A percentile compares a stretch with the other conserved stretches of the same genome.
phyloP scores from a whole-genome alignment of 2,888 invertebrate species.

The Amiota communis region DNA sequence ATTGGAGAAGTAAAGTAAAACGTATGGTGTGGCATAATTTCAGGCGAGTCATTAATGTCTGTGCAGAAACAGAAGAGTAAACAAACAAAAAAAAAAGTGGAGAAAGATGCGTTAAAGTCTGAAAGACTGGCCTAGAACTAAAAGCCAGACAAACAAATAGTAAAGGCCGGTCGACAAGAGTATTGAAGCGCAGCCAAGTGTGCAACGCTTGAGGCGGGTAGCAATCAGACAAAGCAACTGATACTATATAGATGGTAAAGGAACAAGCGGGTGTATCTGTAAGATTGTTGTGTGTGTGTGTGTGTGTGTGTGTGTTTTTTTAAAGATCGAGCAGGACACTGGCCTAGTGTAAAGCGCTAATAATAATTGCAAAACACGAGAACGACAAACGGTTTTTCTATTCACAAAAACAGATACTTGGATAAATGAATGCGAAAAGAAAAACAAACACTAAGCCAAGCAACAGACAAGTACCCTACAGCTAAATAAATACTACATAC shows the following conservation, averaged over 20 bases:
- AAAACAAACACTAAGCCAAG: background rate
- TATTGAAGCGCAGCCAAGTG: background rate
- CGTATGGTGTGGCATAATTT: conserved; percentile 31
- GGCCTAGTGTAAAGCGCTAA: conserved; percentile 13
- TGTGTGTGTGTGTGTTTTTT: background rate
- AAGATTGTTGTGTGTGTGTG: too few species aligned
- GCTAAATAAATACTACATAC: background rate
- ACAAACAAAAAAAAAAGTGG: too few species aligned
- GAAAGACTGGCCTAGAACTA: conserved; percentile 31
- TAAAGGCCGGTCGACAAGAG: background rate
- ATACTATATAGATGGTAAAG: too few species aligned
- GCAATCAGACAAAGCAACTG: too few species aligned
- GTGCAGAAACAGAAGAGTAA: background rate
- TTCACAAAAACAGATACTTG: background rate
- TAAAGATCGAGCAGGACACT: too few species aligned
- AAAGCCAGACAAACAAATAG: conserved; percentile 4
- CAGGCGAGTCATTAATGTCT: conserved; percentile 38
- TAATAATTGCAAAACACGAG: conserved; percentile 23
- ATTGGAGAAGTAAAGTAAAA: background rate
- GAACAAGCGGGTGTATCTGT: too few species aligned
- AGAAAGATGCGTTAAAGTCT: background rate
- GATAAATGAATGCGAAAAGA: background rate
- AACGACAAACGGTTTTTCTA: background rate
- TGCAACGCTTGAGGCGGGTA: conserved; percentile 3
- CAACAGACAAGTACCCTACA: background rate